These are phyloP conservation scores for Chrysopa pallens DNA, from an alignment of 1,140 invertebrate species.

Conservation along the genomic window DNA sequence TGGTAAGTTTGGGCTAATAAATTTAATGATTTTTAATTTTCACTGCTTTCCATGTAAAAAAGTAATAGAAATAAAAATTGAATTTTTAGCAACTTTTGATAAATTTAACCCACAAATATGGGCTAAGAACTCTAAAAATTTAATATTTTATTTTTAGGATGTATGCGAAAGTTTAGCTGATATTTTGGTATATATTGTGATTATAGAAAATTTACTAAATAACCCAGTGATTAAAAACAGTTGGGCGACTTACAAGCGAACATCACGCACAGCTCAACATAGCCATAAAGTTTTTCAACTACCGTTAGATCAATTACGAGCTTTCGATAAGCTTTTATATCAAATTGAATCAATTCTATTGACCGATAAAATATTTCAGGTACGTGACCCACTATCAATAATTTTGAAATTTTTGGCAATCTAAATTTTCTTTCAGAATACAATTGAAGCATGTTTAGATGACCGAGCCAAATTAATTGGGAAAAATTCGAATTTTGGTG, in stretches of 20 bases:
- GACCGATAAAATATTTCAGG: conserved; percentile 42
- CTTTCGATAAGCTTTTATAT: conserved; percentile 45
- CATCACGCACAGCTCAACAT: conserved; percentile 46
- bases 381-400: conserved; percentile 11
- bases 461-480: conserved; percentile 33
- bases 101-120: too few species aligned
- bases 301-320: conserved; percentile 32
- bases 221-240: conserved; percentile 42
- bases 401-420: too few species aligned
- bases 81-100: conserved; percentile 35
- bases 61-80: conserved; percentile 21
- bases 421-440: conserved; percentile 21
- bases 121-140: too few species aligned
- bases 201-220: conserved; percentile 49
- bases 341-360: conserved; percentile 41
- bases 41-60: too few species aligned
- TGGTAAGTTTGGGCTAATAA: conserved; percentile 2
- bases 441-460: conserved; percentile 44
- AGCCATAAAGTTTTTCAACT: conserved; percentile 43
- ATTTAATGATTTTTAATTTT: too few species aligned
- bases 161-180: conserved; percentile 27
- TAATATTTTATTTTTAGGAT: too few species aligned
- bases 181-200: conserved; percentile 47
- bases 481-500: conserved; percentile 44
- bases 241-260: conserved; percentile 49